phyloP scores from a whole-genome alignment of 2,113 vertebrate genomes.

The Poeciliopsis occidentalis region DNA sequence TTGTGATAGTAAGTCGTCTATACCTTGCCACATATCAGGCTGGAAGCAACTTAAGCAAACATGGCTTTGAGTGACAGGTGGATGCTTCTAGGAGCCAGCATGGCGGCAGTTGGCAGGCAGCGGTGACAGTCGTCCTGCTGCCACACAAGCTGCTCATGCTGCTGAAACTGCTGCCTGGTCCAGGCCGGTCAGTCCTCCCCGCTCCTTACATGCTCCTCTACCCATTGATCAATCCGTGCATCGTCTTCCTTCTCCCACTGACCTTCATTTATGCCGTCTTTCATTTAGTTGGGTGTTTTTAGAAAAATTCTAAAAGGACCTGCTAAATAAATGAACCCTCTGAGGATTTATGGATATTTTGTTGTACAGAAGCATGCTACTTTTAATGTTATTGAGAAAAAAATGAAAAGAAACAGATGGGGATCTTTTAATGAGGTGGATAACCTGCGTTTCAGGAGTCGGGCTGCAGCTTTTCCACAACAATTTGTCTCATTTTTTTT shows the following conservation, averaged over 20 bases:
- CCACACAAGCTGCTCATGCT: slow-evolving; percentile 74
- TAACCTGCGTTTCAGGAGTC: background rate
- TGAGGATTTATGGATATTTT: background rate
- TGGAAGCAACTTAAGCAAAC: slow-evolving; percentile 37
- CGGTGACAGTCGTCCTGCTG: slow-evolving; percentile 75
- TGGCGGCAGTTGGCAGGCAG: slow-evolving; percentile 65
- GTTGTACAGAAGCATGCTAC: background rate
- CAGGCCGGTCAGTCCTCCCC: slow-evolving; percentile 41
- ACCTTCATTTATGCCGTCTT: background rate
- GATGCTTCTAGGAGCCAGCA: slow-evolving; percentile 39
- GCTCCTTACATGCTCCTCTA: slow-evolving; percentile 22
- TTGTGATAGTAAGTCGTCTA: background rate
- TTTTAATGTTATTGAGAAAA: background rate
- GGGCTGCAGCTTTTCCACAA: background rate
- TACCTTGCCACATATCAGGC: slow-evolving; percentile 21
- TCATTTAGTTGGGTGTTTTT: background rate
- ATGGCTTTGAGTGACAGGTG: slow-evolving; percentile 68
- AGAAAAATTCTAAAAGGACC: background rate
- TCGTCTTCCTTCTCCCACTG: background rate
- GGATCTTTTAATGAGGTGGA: background rate
- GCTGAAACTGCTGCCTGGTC: slow-evolving; percentile 45
- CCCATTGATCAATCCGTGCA: slow-evolving; percentile 9
- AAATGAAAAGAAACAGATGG: background rate
- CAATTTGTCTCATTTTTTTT: background rate
- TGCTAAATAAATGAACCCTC: slow-evolving; percentile 13